A percentile compares a stretch with the other conserved stretches of the same genome.
Conservation (phyloP, 1,140 invertebrate genomes). For the Eumaeus atala region DNA sequence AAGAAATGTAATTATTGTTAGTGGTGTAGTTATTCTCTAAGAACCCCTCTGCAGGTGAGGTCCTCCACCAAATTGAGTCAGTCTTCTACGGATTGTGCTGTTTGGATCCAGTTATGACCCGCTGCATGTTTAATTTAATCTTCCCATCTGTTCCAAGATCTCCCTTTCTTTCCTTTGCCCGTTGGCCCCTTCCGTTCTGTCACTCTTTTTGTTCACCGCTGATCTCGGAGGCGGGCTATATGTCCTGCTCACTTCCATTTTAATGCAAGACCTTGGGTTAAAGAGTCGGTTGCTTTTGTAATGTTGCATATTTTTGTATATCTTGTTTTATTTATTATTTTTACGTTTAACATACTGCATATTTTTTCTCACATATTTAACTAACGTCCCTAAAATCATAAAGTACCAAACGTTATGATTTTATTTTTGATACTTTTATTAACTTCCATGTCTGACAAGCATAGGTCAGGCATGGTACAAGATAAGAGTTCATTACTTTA, state of each 20-base stretch:
- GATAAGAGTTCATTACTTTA: slow-evolving; percentile 15
- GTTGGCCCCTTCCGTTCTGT: not conserved
- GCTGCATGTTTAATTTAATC: not conserved
- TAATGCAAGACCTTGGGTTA: not conserved
- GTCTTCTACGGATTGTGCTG: not conserved
- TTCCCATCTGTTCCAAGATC: not conserved
- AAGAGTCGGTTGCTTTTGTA: not conserved
- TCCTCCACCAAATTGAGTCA: not conserved
- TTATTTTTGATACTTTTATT: slow-evolving; percentile 10
- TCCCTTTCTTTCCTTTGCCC: not conserved
- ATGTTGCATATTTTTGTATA: not conserved
- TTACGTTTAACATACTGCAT: slow-evolving; percentile 20
- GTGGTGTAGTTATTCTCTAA: no score
- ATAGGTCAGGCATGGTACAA: slow-evolving; percentile 16
- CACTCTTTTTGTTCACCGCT: not conserved
- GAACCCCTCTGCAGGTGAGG: not conserved
- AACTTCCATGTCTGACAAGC: slow-evolving; percentile 19
- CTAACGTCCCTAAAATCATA: no score
- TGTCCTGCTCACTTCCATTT: slow-evolving; percentile 9
- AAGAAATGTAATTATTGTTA: no score
- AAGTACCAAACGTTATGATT: no score
- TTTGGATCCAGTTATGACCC: not conserved
- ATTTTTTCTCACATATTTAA: slow-evolving; percentile 14
- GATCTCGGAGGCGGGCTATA: not conserved
- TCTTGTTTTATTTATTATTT: slow-evolving; percentile 7